Base-by-base conservation (phyloP, 2,113 vertebrate genomes). In the Sigmodon hispidus region DNA sequence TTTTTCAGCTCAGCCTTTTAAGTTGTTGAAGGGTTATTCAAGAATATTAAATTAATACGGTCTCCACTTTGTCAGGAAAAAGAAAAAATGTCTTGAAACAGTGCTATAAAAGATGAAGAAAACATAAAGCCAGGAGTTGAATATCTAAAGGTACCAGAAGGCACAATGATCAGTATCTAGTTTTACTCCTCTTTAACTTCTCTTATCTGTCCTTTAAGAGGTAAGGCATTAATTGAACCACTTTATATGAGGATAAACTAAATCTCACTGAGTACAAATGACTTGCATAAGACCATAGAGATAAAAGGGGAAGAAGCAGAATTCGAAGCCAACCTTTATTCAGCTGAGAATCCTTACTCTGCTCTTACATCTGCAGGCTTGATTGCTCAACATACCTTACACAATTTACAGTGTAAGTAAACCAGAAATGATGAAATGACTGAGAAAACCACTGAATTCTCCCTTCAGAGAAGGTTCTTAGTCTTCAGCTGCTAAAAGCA, bases 1-100 rank as follows among this genome's bases (percentile, higher is more conserved):
- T 90, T 94, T 96, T 89, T 80, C 22, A 94, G 73, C 36, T 22
- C 26, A 89, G 34, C 29, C 59, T 95, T 96, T 79, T 96, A 95
- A 94, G 65, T 94, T 83, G 40, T 84, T 76, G 24, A 93, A 96
- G 40, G 45, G 48, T 79, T 89, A 73, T 61, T 81, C 21, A 94
- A 86, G 24, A 94, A 59, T 93, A 63, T 43, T 57, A 94, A 94
- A 36, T 43, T 19, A 48, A 89, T 22, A 34, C n/a, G 50, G 16
- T 7, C 69, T 91, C n/a, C n/a, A 93, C 7, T 26, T 52, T 72
- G 40, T 77, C 40, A 83, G 57, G 50, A 90, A 26, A 67, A 93
- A 91, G 52, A 89, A 93, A 89, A 93, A 94, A 90, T 12, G 86
- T 90, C 61, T 83, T 90, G 85, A 92, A 63, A 73, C 24, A 69